phyloP scores from a whole-genome alignment of 2,113 vertebrate genomes.

The Pristiophorus japonicus region DNA sequence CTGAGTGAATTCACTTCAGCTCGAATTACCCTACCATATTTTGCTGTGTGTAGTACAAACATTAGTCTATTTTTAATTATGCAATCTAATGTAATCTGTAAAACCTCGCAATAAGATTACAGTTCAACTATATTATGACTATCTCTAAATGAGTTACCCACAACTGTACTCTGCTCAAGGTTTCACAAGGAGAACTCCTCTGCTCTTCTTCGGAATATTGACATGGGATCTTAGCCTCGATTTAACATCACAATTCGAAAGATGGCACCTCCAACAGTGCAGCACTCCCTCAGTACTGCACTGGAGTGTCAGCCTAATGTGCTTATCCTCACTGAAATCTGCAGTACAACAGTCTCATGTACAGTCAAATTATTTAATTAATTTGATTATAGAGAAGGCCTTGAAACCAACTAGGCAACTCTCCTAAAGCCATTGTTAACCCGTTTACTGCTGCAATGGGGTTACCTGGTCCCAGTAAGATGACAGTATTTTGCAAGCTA shows the following conservation, averaged over 20 bases:
- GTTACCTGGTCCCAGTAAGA: neutral
- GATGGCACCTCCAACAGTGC: neutral
- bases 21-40: too few species aligned
- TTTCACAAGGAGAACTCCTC: too few species aligned
- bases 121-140: too few species aligned
- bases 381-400: neutral
- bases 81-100: too few species aligned
- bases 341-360: neutral
- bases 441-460: neutral
- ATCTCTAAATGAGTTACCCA: too few species aligned
- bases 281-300: neutral
- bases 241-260: neutral
- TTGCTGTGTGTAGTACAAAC: too few species aligned
- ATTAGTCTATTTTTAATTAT: too few species aligned
- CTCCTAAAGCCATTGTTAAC: neutral
- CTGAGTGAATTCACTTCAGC: too few species aligned
- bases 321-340: neutral
- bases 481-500: neutral
- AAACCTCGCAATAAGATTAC: too few species aligned
- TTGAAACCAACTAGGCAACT: neutral
- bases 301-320: neutral
- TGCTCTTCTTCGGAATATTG: neutral
- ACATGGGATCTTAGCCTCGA: neutral
- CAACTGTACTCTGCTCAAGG: too few species aligned
- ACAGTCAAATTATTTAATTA: neutral